A percentile compares a stretch with the other conserved stretches of the same genome.
phyloP scores from a whole-genome alignment of 1,140 invertebrate species.

The Capitella teleta region DNA sequence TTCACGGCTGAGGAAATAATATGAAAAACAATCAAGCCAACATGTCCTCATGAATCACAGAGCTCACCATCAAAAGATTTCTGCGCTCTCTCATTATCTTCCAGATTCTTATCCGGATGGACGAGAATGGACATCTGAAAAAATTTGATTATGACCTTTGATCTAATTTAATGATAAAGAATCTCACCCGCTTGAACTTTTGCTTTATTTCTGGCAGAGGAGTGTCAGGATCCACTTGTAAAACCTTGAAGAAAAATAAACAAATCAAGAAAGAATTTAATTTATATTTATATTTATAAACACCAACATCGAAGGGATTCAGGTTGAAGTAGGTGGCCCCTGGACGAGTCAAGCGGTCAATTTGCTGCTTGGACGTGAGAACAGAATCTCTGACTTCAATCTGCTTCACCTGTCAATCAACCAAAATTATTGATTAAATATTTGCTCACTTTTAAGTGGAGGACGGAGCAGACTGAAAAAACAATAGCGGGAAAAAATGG shows the following conservation, averaged over 20 bases:
- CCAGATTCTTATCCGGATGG: slow-evolving; percentile 97
- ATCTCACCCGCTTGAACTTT: slow-evolving; percentile 72
- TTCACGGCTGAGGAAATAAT: slow-evolving; percentile 62
- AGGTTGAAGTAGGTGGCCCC: slow-evolving; percentile 41
- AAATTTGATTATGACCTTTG: slow-evolving; percentile 3
- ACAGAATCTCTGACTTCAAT: slow-evolving; percentile 63
- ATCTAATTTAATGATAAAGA: not conserved
- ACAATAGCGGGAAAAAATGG: too few species aligned
- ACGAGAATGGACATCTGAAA: slow-evolving; percentile 84
- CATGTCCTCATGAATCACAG: not conserved
- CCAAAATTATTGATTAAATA: too few species aligned
- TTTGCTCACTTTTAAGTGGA: too few species aligned
- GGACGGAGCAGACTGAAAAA: too few species aligned
- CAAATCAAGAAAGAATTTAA: not conserved
- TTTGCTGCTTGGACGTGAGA: slow-evolving; percentile 39
- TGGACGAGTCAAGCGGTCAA: slow-evolving; percentile 35
- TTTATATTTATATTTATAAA: not conserved
- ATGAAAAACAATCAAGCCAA: not conserved
- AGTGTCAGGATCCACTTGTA: slow-evolving; percentile 84
- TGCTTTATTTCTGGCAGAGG: slow-evolving; percentile 87
- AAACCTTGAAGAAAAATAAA: slow-evolving; percentile 44
- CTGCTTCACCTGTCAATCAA: slow-evolving; percentile 91
- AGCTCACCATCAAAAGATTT: slow-evolving; percentile 49
- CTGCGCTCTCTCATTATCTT: slow-evolving; percentile 88
- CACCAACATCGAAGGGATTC: slow-evolving; percentile 40